Base-by-base conservation (phyloP, 1,140 invertebrate genomes). In the Bradynema listronoti region DNA sequence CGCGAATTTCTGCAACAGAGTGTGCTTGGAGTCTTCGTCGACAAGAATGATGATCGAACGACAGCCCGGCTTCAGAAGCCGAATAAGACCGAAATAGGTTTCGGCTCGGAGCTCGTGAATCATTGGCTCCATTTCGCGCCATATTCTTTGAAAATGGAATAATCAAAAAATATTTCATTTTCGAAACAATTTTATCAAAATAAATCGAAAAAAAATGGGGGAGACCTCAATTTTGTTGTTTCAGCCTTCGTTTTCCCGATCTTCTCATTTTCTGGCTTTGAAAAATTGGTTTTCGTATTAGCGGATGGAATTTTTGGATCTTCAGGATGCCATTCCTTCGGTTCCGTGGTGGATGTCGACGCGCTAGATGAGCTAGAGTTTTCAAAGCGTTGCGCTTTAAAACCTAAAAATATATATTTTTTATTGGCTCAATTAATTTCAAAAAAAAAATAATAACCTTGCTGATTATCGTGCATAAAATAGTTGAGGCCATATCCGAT, bases 41-140 rank as follows among this genome's bases (percentile, higher is more conserved):
- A 94, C 86, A 30, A 97, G 80, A 7, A 97, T 77, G 32, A 95
- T 84, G 58, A 97, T 85, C 0, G 92, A 95, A 16, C 93, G 83
- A 77, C 90, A 95, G 0, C 93, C 93, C 0, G 93, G 92, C 77
- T 95, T 94, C 36, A 95, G 81, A 46, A 96, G 79, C 43, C 89
- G 84, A 27, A 97, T 87, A 56, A 98, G 83, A 34, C 89, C 91
- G 79, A 92, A 91, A 75, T 94, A 97, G 55, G 91, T 93, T 81
- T 95, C 91, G 14, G 88, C 88, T 42, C 90, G 81, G 52, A 97
- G 81, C 79, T 97, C 93, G 77, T 96, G 90, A 34, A 98, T 64
- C 36, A 78, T 33, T 22, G 65, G 68, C 30, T 59, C 52, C 70
- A 78, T 77, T 19, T 60, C 56, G 4, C 49, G 27, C 64, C 61